These are phyloP conservation scores for Leptocoma aspasia DNA, from an alignment of 2,113 vertebrate species.

Conservation along the genomic window DNA sequence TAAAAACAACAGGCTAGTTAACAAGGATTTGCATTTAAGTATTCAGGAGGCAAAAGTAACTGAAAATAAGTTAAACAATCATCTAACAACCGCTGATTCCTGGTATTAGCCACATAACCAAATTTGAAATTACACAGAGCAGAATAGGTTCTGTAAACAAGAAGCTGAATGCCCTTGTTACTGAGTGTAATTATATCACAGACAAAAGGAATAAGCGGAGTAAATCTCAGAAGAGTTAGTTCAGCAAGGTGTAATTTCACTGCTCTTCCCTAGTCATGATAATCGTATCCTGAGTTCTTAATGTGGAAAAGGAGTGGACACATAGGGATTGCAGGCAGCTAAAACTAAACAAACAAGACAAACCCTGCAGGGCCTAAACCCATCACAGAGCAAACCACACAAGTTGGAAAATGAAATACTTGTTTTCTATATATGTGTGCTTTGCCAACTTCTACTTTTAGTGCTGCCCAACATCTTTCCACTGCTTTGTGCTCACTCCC, in stretches of 20 bases:
- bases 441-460: neutral
- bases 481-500: neutral
- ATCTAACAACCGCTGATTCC: neutral
- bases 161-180: neutral
- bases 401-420: neutral
- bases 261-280: neutral
- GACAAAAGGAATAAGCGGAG: neutral
- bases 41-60: neutral
- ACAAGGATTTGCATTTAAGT: neutral
- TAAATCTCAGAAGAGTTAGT: conserved; percentile 13
- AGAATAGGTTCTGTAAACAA: conserved; percentile 14
- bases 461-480: neutral
- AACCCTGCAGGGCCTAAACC: neutral
- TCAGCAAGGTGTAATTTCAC: conserved; percentile 23
- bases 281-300: neutral
- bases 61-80: neutral
- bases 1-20: neutral
- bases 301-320: neutral
- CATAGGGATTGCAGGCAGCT: neutral
- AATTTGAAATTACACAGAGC: neutral
- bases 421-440: neutral
- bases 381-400: neutral
- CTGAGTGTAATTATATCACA: neutral
- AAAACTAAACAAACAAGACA: neutral
- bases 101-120: neutral